Evolutionary conservation across 2,113 vertebrate genomes (phyloP).

Genomic region (Anolis sagrei): DNA sequence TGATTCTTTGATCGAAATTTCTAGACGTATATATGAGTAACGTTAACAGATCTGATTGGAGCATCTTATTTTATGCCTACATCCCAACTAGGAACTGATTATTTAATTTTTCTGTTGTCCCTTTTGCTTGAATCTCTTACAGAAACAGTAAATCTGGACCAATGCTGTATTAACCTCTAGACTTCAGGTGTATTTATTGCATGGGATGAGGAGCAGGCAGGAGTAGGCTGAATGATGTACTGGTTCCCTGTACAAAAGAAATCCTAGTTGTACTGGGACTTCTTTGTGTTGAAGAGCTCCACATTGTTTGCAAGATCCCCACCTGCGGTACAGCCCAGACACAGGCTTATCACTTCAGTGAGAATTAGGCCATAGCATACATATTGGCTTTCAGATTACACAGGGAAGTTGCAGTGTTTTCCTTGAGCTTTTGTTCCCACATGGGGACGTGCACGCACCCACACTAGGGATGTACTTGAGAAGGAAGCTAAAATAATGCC

Average conservation of each 20-base stretch:
- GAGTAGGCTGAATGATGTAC: not conserved
- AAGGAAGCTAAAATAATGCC: conserved; percentile 25
- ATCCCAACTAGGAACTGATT: not conserved
- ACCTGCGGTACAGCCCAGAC: not conserved
- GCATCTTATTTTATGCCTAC: not conserved
- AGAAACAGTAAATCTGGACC: not conserved
- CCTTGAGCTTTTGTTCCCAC: conserved; percentile 14
- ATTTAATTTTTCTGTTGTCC: not conserved
- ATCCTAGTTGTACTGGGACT: not conserved
- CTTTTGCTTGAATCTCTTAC: not conserved
- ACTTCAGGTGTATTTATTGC: too few relatives aligned
- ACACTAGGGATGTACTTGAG: conserved; percentile 11
- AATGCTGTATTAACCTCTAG: not conserved
- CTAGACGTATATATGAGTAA: too few relatives aligned
- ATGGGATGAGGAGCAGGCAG: not conserved
- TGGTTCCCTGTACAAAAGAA: not conserved
- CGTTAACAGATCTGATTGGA: too few relatives aligned
- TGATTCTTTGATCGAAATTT: too few relatives aligned
- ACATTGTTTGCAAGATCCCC: not conserved
- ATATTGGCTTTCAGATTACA: conserved; percentile 32
- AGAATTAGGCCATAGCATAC: not conserved
- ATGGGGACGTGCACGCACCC: not conserved
- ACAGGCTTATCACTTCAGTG: not conserved
- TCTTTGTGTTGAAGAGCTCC: not conserved
- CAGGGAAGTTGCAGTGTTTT: conserved; percentile 29